Conservation (phyloP, 2,888 invertebrate species). For the Conchocele bisecta region DNA sequence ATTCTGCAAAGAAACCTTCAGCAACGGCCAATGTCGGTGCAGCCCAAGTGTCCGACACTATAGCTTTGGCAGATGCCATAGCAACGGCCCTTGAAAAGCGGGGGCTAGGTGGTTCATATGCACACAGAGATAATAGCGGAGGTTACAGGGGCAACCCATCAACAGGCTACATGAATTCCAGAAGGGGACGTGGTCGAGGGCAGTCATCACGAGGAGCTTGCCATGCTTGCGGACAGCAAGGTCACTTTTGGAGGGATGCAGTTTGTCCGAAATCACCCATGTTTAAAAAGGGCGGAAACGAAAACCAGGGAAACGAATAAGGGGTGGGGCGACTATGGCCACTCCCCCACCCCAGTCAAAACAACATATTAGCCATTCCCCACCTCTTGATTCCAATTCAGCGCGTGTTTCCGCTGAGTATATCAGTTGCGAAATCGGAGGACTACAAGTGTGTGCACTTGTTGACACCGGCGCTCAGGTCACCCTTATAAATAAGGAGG, state of each 20-base stretch:
- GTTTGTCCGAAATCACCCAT: not conserved
- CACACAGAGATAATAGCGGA: not conserved
- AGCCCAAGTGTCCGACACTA: not conserved
- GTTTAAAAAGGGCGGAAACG: too few relatives aligned
- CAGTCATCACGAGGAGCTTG: not conserved
- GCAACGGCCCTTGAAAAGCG: not conserved
- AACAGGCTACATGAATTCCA: too few relatives aligned
- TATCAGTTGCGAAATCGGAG: too few relatives aligned
- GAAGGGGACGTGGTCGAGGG: not conserved
- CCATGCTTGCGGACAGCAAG: not conserved
- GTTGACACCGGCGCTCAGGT: too few relatives aligned
- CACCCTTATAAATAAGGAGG: too few relatives aligned
- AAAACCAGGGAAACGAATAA: not conserved
- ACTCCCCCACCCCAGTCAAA: too few relatives aligned
- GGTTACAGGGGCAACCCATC: not conserved
- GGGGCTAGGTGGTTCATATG: not conserved
- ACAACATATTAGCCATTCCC: too few relatives aligned
- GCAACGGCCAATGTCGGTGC: not conserved
- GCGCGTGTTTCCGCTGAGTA: too few relatives aligned
- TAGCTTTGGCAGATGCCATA: constrained; percentile 4
- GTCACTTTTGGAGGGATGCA: constrained; percentile 8
- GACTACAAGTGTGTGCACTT: too few relatives aligned
- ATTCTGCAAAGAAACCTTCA: not conserved
- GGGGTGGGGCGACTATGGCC: too few relatives aligned
- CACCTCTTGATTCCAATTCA: too few relatives aligned